phyloP scores from a whole-genome alignment of 2,888 invertebrate genomes.

The Lasioglossum calceatum region DNA sequence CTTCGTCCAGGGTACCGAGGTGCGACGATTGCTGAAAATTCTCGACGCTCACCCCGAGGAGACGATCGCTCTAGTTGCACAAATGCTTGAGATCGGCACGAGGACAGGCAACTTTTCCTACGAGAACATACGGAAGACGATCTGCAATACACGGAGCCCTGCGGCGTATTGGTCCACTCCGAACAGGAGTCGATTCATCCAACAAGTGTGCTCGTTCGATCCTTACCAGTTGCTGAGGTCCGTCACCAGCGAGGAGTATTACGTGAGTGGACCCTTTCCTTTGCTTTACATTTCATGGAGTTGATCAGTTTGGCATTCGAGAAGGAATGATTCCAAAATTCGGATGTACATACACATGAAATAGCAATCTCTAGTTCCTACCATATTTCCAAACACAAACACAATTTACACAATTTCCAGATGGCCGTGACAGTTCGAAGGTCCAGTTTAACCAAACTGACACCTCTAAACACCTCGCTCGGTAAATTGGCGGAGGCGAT shows the following conservation, averaged over 20 bases:
- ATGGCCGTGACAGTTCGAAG: conserved; percentile 54
- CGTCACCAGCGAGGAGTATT: conserved; percentile 75
- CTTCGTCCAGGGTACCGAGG: conserved; percentile 73
- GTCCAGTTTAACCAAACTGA: conserved; percentile 45
- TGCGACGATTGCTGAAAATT: conserved; percentile 75
- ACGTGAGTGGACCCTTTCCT: conserved; percentile 60
- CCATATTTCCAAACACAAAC: too few relatives aligned
- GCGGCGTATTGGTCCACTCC: conserved; percentile 72
- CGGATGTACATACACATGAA: too few relatives aligned
- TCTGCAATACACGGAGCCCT: conserved; percentile 72
- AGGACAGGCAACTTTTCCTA: conserved; percentile 39
- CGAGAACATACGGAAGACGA: conserved; percentile 64
- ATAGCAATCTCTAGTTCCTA: too few relatives aligned
- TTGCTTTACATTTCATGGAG: neutral
- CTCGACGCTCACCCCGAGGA: conserved; percentile 76
- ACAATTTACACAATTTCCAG: conserved; percentile 35
- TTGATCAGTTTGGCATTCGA: neutral
- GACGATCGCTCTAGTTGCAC: conserved; percentile 74
- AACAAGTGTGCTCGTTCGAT: conserved; percentile 78
- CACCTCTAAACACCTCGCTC: conserved; percentile 68
- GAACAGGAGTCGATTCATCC: conserved; percentile 70
- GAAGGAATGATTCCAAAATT: neutral
- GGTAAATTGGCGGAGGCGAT: conserved; percentile 67
- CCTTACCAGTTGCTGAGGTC: conserved; percentile 74
- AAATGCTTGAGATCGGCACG: conserved; percentile 62